These are phyloP conservation scores for Noctua janthe DNA, from an alignment of 2,888 invertebrate species.

Conservation along the genomic window DNA sequence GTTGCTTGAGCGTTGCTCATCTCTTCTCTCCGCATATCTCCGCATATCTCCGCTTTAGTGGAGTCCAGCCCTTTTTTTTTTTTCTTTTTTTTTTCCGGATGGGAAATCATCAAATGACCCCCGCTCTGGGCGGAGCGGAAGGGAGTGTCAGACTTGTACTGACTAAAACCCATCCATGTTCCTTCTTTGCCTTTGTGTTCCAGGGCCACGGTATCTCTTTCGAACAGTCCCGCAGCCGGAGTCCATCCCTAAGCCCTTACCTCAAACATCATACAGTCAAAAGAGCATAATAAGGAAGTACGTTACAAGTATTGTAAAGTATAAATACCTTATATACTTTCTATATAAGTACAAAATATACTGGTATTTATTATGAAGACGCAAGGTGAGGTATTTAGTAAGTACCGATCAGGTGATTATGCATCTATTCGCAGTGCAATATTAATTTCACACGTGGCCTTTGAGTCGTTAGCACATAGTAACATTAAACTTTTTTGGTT, in stretches of 20 bases:
- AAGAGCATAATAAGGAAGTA: slow-evolving; percentile 25
- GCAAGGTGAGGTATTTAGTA: slow-evolving; percentile 36
- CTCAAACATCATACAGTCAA: not conserved
- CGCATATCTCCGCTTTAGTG: not conserved
- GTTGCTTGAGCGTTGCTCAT: not conserved
- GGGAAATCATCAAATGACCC: too few relatives aligned
- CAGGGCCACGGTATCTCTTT: too few relatives aligned
- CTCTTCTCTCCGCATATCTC: not conserved
- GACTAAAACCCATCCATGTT: too few relatives aligned
- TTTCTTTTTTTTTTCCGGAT: too few relatives aligned
- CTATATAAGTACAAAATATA: not conserved
- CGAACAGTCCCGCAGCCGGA: too few relatives aligned
- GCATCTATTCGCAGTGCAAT: slow-evolving; percentile 15
- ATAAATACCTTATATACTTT: not conserved
- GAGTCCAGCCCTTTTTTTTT: too few relatives aligned
- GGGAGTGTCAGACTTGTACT: too few relatives aligned
- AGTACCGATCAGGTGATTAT: slow-evolving; percentile 38
- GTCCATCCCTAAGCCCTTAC: too few relatives aligned
- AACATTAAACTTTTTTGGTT: slow-evolving; percentile 50
- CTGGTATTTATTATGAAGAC: not conserved
- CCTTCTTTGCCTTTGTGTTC: too few relatives aligned
- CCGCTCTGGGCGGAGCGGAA: too few relatives aligned
- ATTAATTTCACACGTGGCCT: slow-evolving; percentile 36
- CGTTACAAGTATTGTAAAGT: not conserved
- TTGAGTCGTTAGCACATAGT: slow-evolving; percentile 44